Conservation (phyloP, 2,113 vertebrate genomes). For the Hydrochoerus hydrochaeris region DNA sequence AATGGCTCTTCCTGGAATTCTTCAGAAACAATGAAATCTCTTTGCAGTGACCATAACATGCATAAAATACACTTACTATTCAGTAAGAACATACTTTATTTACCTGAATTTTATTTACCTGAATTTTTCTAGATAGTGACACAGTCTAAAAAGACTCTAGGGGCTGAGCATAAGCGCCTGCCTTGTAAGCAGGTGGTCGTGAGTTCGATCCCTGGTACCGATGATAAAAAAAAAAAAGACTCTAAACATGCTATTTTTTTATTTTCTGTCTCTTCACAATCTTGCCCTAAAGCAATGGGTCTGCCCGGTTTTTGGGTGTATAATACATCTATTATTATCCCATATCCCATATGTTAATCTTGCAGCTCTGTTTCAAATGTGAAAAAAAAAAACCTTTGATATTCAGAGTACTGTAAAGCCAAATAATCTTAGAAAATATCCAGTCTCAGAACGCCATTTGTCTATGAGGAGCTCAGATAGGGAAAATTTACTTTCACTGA, state of each 20-base stretch:
- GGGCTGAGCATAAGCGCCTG: no score
- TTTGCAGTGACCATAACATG: not conserved
- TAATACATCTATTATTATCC: not conserved
- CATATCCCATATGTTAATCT: not conserved
- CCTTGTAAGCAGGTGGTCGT: no score
- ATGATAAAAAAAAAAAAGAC: no score
- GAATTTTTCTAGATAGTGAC: conserved; percentile 47
- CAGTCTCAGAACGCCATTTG: not conserved
- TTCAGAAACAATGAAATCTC: not conserved
- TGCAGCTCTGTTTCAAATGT: not conserved
- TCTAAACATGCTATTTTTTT: not conserved
- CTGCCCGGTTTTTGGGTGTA: not conserved
- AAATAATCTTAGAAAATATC: not conserved
- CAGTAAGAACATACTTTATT: conserved; percentile 26
- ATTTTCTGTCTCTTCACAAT: conserved; percentile 3
- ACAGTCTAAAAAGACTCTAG: not conserved
- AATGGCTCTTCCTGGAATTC: not conserved
- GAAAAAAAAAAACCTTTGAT: not conserved
- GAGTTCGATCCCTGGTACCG: no score
- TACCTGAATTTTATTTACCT: conserved; percentile 52
- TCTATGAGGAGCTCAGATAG: conserved; percentile 31
- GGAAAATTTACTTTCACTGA: conserved; percentile 9
- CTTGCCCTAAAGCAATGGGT: not conserved
- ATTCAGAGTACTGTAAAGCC: not conserved
- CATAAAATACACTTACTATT: not conserved